A percentile compares a stretch with the other conserved stretches of the same genome.
Evolutionary conservation across 2,888 invertebrate genomes (phyloP).

Genomic region (Scelioninae gen. 1): DNA sequence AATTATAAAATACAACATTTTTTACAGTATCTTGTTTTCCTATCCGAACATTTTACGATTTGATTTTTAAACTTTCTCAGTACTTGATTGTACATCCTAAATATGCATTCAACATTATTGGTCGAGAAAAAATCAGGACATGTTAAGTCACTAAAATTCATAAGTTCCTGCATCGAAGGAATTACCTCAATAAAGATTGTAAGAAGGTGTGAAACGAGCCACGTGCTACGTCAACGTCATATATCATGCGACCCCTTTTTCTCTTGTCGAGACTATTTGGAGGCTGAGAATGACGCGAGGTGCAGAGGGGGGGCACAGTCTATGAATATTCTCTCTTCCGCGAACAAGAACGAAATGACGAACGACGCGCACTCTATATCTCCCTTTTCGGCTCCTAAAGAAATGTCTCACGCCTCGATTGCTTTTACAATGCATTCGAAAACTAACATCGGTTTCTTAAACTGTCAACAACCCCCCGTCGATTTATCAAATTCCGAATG

Average conservation of each 20-base stretch:
- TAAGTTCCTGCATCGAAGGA: slow-evolving; percentile 41
- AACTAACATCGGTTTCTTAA: slow-evolving; percentile 81
- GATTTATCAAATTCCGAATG: slow-evolving; percentile 81
- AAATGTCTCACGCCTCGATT: slow-evolving; percentile 76
- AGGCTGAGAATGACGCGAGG: slow-evolving; percentile 50
- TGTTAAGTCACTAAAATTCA: slow-evolving; percentile 45
- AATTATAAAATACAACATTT: too few relatives aligned
- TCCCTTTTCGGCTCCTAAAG: slow-evolving; percentile 70
- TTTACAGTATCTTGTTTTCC: too few relatives aligned
- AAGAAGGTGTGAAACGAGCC: slow-evolving; percentile 82
- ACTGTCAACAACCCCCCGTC: slow-evolving; percentile 74
- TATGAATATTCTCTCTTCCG: slow-evolving; percentile 82
- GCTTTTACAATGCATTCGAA: slow-evolving; percentile 77
- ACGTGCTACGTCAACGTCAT: slow-evolving; percentile 78
- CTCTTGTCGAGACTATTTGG: slow-evolving; percentile 68
- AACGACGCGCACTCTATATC: slow-evolving; percentile 77
- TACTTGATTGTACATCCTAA: slow-evolving; percentile 4
- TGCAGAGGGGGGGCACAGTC: slow-evolving; percentile 72
- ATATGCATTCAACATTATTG: slow-evolving; percentile 13
- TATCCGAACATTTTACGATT: too few relatives aligned
- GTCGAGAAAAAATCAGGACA: slow-evolving; percentile 44
- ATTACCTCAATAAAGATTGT: slow-evolving; percentile 75
- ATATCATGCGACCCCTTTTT: slow-evolving; percentile 77
- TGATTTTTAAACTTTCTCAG: too few relatives aligned
- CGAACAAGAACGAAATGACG: slow-evolving; percentile 80